Evolutionary conservation across 2,113 vertebrate species (phyloP).

Genomic region (Chauna torquata): DNA sequence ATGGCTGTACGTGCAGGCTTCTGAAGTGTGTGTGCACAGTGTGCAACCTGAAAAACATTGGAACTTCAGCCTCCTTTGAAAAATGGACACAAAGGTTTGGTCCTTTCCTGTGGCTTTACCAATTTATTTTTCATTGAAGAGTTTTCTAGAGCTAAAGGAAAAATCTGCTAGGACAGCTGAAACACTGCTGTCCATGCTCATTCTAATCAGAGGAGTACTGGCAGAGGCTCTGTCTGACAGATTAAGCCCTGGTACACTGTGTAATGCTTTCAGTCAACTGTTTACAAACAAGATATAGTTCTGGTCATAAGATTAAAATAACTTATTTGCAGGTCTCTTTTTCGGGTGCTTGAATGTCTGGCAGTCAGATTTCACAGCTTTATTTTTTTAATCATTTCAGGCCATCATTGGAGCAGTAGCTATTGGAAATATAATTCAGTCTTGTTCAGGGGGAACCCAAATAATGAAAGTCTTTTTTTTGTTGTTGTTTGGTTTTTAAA

Average conservation of each 20-base stretch:
- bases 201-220: conserved; percentile 1
- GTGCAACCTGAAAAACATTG: background rate
- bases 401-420: background rate
- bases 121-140: background rate
- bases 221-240: background rate
- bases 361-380: background rate
- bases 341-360: background rate
- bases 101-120: background rate
- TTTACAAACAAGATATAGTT: background rate
- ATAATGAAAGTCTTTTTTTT: background rate
- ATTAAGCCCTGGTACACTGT: background rate
- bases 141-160: background rate
- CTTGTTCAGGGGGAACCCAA: background rate
- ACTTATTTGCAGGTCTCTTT: background rate
- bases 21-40: background rate
- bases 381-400: background rate
- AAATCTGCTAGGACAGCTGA: conserved; percentile 12
- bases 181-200: background rate
- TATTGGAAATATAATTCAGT: background rate
- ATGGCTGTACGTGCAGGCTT: background rate
- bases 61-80: background rate
- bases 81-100: background rate
- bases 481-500: background rate
- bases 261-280: background rate
- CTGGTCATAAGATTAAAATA: background rate